Evolutionary conservation across 2,888 invertebrate species (phyloP).

Genomic region (Drosophila fungiperda): DNA sequence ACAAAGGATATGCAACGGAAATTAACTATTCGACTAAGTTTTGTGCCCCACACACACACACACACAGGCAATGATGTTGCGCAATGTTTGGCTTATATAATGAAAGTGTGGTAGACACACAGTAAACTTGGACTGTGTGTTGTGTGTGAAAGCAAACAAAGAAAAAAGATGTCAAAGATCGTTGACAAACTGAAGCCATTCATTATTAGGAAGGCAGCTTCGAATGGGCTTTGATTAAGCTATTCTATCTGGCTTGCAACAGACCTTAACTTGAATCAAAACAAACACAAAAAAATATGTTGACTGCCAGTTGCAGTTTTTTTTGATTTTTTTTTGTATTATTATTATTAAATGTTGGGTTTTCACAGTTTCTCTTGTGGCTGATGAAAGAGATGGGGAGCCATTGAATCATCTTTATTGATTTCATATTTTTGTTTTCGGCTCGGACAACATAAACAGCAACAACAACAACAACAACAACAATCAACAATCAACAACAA

Average conservation of each 20-base stretch:
- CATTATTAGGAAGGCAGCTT: background rate
- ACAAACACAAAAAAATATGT: background rate
- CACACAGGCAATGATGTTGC: background rate
- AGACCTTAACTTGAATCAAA: constrained; percentile 6
- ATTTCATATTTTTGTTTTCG: constrained; percentile 73
- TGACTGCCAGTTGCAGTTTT: constrained; percentile 46
- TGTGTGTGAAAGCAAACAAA: constrained; percentile 9
- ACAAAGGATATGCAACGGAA: constrained; percentile 69
- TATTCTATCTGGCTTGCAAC: constrained; percentile 37
- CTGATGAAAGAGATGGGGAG: constrained; percentile 72
- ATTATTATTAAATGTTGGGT: constrained; percentile 26
- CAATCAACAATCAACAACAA: constrained; percentile 17
- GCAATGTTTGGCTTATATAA: constrained; percentile 3
- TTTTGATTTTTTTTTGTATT: constrained; percentile 33
- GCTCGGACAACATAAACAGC: constrained; percentile 38
- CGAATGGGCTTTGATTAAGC: constrained; percentile 2
- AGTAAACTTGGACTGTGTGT: background rate
- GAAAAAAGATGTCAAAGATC: constrained; percentile 3
- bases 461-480: constrained; percentile 32
- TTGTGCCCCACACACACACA: background rate
- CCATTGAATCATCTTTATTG: constrained; percentile 79
- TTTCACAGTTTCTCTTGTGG: constrained; percentile 58
- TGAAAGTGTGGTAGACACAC: background rate
- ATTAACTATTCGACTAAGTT: constrained; percentile 33
- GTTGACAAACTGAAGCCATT: constrained; percentile 8